Evolutionary conservation across 2,888 invertebrate genomes (phyloP).

Genomic region (Serripes groenlandicus): DNA sequence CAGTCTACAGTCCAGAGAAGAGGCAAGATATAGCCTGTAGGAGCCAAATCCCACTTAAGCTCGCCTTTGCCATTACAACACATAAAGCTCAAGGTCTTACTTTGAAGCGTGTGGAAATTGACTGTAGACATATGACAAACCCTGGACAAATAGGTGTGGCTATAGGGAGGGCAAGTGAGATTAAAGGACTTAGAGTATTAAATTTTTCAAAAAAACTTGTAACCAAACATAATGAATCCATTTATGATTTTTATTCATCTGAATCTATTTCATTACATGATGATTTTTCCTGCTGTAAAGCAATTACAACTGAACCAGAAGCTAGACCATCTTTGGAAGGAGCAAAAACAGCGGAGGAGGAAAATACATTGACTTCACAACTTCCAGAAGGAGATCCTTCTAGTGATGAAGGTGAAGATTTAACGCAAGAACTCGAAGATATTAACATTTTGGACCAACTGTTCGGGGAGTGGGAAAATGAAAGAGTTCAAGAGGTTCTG

Average conservation of each 20-base stretch:
- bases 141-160: not conserved
- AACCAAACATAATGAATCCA: not conserved
- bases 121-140: not conserved
- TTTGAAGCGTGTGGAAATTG: not conserved
- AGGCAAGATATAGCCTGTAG: conserved; percentile 8
- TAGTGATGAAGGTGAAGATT: not conserved
- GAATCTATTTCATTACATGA: not conserved
- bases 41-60: not conserved
- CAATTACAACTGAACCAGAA: conserved; percentile 5
- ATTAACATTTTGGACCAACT: not conserved
- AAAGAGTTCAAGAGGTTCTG: not conserved
- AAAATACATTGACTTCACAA: not conserved
- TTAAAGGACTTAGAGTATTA: not conserved
- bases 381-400: not conserved
- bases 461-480: not conserved
- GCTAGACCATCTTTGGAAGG: no score
- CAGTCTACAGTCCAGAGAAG: not conserved
- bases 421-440: not conserved
- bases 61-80: no score
- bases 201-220: not conserved
- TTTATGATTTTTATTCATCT: no score
- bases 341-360: no score
- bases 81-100: not conserved
- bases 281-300: conserved; percentile 1
- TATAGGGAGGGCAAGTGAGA: not conserved